Conservation (phyloP, 2,113 vertebrate genomes). For the Tenebrosternarchus preto region DNA sequence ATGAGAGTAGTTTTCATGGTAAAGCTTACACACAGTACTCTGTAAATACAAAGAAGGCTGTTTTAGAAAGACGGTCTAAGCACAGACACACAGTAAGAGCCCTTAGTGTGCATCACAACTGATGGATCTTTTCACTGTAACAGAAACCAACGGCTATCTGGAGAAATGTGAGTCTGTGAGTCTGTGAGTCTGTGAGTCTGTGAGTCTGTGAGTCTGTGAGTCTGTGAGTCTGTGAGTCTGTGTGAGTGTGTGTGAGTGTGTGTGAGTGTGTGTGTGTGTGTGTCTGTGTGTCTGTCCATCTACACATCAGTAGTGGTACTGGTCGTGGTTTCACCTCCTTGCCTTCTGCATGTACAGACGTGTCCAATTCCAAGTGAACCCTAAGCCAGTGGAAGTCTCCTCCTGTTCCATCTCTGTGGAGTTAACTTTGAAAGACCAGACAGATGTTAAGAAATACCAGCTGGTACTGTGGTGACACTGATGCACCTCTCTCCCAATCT, state of each 20-base stretch:
- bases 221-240: conserved; percentile 44
- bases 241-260: conserved; percentile 40
- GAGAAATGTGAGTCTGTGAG: conserved; percentile 76
- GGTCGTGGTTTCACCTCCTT: conserved; percentile 41
- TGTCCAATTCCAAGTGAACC: conserved; percentile 40
- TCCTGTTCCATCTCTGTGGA: not conserved
- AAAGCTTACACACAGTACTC: not conserved
- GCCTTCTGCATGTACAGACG: conserved; percentile 26
- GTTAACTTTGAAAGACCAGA: not conserved
- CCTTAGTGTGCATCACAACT: conserved; percentile 60
- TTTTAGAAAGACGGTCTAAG: conserved; percentile 6
- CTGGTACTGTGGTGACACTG: not conserved
- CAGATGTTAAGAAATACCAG: not conserved
- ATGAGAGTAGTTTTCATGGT: not conserved
- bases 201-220: not conserved
- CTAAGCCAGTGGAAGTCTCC: not conserved
- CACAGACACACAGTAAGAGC: conserved; percentile 29
- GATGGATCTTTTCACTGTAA: conserved; percentile 76
- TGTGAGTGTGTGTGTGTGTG: conserved; percentile 3
- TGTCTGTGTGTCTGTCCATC: conserved; percentile 55
- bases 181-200: conserved; percentile 35
- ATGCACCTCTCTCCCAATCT: not conserved
- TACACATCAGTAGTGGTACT: conserved; percentile 67
- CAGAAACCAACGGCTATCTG: conserved; percentile 69
- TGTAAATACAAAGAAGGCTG: not conserved